Evolutionary conservation across 1,140 invertebrate species (phyloP).

Genomic region (Drosophila kohkoa): DNA sequence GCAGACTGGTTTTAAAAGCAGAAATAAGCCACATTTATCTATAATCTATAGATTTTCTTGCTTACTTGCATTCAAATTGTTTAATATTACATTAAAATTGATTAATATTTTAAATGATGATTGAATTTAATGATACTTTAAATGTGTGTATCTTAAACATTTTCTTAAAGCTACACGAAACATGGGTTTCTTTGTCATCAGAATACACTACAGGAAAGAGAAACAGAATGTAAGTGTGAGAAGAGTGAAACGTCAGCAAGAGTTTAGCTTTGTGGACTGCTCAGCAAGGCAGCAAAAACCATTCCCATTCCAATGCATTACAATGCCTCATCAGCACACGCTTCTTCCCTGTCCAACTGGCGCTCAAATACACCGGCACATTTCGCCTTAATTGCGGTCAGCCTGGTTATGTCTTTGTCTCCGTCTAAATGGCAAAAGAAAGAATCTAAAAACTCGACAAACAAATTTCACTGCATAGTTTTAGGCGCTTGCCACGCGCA

Average conservation of each 20-base stretch:
- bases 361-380: conserved; percentile 40
- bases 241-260: conserved; percentile 10
- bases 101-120: too few species aligned
- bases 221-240: neutral
- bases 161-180: too few species aligned
- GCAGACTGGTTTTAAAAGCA: too few species aligned
- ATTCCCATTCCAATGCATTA: conserved; percentile 1
- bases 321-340: neutral
- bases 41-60: too few species aligned
- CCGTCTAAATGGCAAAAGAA: conserved; percentile 43
- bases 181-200: too few species aligned
- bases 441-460: conserved; percentile 43
- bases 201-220: neutral
- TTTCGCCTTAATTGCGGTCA: conserved; percentile 77
- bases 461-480: conserved; percentile 61
- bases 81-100: too few species aligned
- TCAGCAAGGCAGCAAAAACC: conserved; percentile 48
- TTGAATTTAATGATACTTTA: too few species aligned
- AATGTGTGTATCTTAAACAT: too few species aligned
- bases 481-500: conserved; percentile 52
- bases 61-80: too few species aligned
- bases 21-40: too few species aligned
- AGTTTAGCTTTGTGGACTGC: conserved; percentile 47
- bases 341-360: neutral
- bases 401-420: conserved; percentile 71